Evolutionary conservation across 2,797 vertebrate species (phyloP), one percentile per base, ranked within the genome.

Genomic region (Poeciliopsis presidionis): DNA sequence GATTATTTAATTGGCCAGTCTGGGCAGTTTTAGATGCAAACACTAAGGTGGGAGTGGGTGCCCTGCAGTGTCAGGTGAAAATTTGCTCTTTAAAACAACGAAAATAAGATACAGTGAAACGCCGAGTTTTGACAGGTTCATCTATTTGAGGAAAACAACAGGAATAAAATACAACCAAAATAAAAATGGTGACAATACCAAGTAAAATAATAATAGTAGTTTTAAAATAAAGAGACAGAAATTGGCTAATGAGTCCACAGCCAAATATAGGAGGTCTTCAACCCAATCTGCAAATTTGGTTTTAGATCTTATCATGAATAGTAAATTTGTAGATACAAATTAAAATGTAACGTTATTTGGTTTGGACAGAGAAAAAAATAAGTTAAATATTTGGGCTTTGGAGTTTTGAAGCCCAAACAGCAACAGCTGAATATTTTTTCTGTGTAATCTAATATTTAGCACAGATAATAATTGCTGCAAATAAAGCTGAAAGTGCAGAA

Each of bases 381-480:
- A 36, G 47, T 36, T 47, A 47, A 8, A 43, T 70, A 45, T 59
- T 78, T 71, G 45, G 51, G 67, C 57, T 53, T 30, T 0, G 11
- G 33, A 16, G 43, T 39, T 1, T 5, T 51, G 11, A 61, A 83
- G 73, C 72, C 81, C 6, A 76, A 82, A 70, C 77, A 82, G 72
- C 74, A 91, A 91, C 90, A 90, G 91, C 89, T 92, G 88, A 91
- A 77, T n/a, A 47, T 80, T 51, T 74, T 83, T 61, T 61, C 14
- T 33, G n/a, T 18, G 11, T 46, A 45, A 59, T 59, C 28, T 46
- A 28, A 57, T 28, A 80, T 78, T 57, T 65, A 51, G 55, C 28
- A 28, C 30, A 61, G 67, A 81, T 79, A 28, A 81, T 74, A 77
- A 81, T 39, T 46, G 49, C 12, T 22, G 61, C 78, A 65, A 80